Percentiles rank a stretch among this genome's conserved stretches.
Evolutionary conservation across 2,797 vertebrate species (phyloP).

Genomic region (Setipinna tenuifilis): DNA sequence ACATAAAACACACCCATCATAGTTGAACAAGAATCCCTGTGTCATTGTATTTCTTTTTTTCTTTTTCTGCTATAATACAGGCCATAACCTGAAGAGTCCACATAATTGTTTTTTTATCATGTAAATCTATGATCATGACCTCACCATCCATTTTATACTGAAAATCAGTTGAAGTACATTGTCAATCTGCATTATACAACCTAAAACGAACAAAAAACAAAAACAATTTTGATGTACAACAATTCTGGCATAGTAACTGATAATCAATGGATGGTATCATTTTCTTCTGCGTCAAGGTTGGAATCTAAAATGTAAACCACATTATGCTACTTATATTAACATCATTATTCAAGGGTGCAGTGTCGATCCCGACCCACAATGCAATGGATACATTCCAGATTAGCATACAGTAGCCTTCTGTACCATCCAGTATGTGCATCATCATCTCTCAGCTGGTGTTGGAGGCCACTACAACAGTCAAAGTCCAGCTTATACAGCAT

Average conservation of each 20-base stretch:
- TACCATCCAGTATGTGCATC: slow-evolving; percentile 46
- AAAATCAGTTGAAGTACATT: slow-evolving; percentile 46
- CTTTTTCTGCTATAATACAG: slow-evolving; percentile 6
- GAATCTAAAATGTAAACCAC: slow-evolving; percentile 50
- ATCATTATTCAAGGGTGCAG: slow-evolving; percentile 30
- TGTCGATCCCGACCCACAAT: slow-evolving; percentile 31
- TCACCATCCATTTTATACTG: slow-evolving; percentile 50
- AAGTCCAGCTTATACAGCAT: slow-evolving; percentile 51
- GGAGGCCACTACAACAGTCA: slow-evolving; percentile 47
- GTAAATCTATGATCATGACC: slow-evolving; percentile 42
- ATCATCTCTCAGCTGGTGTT: slow-evolving; percentile 25
- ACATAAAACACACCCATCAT: slow-evolving; percentile 42
- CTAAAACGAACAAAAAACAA: slow-evolving; percentile 36
- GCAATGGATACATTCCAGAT: slow-evolving; percentile 60
- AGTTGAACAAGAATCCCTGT: slow-evolving; percentile 35
- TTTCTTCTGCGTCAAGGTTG: slow-evolving; percentile 42
- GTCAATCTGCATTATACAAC: slow-evolving; percentile 53
- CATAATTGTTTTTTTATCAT: slow-evolving; percentile 34
- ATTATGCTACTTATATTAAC: slow-evolving; percentile 28
- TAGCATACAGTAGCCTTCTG: slow-evolving; percentile 56
- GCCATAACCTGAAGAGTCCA: slow-evolving; percentile 41
- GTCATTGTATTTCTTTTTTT: slow-evolving; percentile 22
- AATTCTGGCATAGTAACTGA: slow-evolving; percentile 53
- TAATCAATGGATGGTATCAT: slow-evolving; percentile 46
- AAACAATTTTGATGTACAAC: slow-evolving; percentile 65